Conservation (phyloP, 2,113 vertebrate genomes). For the Chrysochloris asiatica region DNA sequence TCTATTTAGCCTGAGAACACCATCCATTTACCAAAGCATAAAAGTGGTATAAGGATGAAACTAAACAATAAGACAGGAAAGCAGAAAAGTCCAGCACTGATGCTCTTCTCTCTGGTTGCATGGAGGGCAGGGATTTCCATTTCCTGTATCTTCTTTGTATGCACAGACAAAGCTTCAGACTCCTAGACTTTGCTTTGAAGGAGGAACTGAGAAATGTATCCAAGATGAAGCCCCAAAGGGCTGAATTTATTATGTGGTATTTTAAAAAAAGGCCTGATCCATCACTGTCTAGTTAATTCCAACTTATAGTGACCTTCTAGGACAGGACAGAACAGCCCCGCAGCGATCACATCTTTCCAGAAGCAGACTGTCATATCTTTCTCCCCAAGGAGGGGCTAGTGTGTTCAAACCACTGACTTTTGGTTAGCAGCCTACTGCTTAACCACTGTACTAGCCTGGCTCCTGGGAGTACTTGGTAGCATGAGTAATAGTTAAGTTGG, state of each 20-base stretch:
- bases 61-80: background rate
- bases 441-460: background rate
- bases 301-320: background rate
- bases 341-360: background rate
- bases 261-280: background rate
- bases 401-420: no score
- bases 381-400: no score
- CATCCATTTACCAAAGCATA: conserved; percentile 2
- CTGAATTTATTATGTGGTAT: background rate
- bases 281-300: background rate
- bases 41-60: conserved; percentile 26
- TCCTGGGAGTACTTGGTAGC: background rate
- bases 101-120: background rate
- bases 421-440: background rate
- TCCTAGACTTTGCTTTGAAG: conserved; percentile 40
- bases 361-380: background rate
- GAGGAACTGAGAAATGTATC: background rate
- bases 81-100: background rate
- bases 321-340: background rate
- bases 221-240: background rate
- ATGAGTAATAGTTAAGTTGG: background rate
- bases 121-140: background rate
- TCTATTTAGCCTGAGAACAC: background rate
- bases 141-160: background rate
- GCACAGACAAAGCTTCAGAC: background rate